A percentile compares a stretch with the other conserved stretches of the same genome.
These are phyloP conservation scores for Chrysopa pallens DNA, from an alignment of 1,140 invertebrate species.

Conservation along the genomic window DNA sequence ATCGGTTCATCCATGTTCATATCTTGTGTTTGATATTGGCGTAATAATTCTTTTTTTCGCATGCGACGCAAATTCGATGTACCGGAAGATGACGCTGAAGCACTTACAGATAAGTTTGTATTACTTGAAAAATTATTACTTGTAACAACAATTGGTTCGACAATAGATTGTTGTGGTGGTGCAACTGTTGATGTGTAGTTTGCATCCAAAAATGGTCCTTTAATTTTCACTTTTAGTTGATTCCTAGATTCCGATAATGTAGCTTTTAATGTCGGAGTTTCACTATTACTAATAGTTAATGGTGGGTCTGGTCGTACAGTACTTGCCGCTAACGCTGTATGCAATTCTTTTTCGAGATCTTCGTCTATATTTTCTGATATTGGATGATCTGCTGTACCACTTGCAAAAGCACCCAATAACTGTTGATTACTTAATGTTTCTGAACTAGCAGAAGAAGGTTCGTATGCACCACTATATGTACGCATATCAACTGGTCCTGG, in stretches of 20 bases:
- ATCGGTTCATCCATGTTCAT: constrained; percentile 62
- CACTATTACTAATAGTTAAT: constrained; percentile 4
- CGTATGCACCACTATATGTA: constrained; percentile 38
- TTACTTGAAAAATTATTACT: neutral
- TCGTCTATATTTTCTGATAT: constrained; percentile 51
- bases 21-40: constrained; percentile 72
- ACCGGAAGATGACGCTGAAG: constrained; percentile 22
- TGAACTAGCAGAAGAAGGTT: constrained; percentile 19
- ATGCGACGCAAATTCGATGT: constrained; percentile 63
- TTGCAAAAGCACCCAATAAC: constrained; percentile 41
- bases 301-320: constrained; percentile 27
- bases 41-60: constrained; percentile 73
- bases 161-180: constrained; percentile 21
- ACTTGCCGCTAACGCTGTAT: constrained; percentile 38
- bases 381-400: constrained; percentile 41
- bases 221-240: constrained; percentile 79
- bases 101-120: constrained; percentile 10
- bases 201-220: constrained; percentile 65
- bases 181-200: constrained; percentile 41
- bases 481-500: constrained; percentile 76
- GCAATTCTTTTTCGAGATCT: constrained; percentile 59
- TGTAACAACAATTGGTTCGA: neutral
- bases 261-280: constrained; percentile 36
- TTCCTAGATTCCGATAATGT: constrained; percentile 57
- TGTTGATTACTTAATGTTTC: constrained; percentile 36